Conservation (phyloP, 2,113 vertebrate genomes). For the Diadophis punctatus region DNA sequence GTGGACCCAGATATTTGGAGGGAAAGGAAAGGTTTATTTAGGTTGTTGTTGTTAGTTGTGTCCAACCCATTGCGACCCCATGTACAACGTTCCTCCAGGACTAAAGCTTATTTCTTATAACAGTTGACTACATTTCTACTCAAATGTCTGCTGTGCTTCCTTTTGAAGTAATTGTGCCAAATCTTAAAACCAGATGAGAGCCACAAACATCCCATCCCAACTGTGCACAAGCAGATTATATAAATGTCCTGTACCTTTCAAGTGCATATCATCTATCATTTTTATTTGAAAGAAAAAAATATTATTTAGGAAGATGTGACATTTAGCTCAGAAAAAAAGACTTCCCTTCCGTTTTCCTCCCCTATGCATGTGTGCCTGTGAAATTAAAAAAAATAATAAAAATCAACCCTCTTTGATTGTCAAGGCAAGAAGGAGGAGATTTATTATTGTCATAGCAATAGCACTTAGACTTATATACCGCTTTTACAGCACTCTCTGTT, state of each 20-base stretch:
- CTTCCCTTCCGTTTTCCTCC: background rate
- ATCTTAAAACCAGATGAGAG: background rate
- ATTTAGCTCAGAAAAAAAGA: background rate
- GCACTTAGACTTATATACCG: background rate
- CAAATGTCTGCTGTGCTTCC: background rate
- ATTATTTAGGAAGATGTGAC: background rate
- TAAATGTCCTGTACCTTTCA: background rate
- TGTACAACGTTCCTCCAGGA: background rate
- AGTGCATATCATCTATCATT: background rate
- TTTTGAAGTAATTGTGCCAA: background rate
- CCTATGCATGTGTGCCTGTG: background rate
- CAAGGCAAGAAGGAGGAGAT: background rate
- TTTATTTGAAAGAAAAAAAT: no score
- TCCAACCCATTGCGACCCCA: no score
- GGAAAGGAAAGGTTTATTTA: background rate
- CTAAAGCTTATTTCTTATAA: background rate
- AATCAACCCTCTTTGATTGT: background rate
- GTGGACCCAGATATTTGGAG: background rate
- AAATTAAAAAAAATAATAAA: background rate
- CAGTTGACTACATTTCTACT: background rate
- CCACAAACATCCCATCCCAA: background rate
- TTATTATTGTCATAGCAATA: background rate
- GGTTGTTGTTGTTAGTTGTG: no score
- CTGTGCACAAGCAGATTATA: background rate
- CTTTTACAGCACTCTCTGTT: background rate